These are phyloP conservation scores for Hylomyscus alleni DNA, from an alignment of 2,797 vertebrate genomes.

Conservation along the genomic window DNA sequence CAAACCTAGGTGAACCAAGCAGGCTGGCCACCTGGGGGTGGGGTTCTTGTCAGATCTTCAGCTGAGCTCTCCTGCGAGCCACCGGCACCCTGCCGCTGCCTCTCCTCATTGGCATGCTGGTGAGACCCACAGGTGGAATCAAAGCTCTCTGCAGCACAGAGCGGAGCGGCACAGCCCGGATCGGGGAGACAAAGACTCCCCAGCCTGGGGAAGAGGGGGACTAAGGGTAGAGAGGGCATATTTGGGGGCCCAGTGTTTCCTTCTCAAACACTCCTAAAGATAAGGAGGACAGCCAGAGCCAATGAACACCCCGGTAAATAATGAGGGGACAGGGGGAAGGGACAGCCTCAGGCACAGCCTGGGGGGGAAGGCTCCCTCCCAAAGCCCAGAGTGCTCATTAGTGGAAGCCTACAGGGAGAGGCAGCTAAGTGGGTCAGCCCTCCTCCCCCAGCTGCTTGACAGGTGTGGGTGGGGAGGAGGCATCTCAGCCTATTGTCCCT, in stretches of 20 bases:
- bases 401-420: conserved; percentile 68
- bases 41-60: background rate
- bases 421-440: conserved; percentile 80
- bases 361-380: conserved; percentile 63
- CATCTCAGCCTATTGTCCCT: conserved; percentile 66
- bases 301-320: conserved; percentile 68
- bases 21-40: background rate
- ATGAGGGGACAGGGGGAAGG: conserved; percentile 73
- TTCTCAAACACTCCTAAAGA: conserved; percentile 47
- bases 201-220: background rate
- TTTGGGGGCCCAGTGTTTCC: conserved; percentile 20
- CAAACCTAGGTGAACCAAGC: background rate
- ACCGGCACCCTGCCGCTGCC: background rate
- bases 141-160: conserved; percentile 54
- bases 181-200: conserved; percentile 61
- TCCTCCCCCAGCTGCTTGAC: conserved; percentile 74
- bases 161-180: background rate
- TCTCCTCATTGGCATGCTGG: conserved; percentile 75
- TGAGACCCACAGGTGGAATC: conserved; percentile 77
- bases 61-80: background rate
- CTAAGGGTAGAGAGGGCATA: background rate
- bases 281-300: conserved; percentile 47
- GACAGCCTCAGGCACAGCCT: conserved; percentile 80
- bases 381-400: conserved; percentile 80
- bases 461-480: conserved; percentile 76